These are phyloP conservation scores for Oncorhynchus keta DNA, from an alignment of 2,113 vertebrate genomes.

Conservation along the genomic window DNA sequence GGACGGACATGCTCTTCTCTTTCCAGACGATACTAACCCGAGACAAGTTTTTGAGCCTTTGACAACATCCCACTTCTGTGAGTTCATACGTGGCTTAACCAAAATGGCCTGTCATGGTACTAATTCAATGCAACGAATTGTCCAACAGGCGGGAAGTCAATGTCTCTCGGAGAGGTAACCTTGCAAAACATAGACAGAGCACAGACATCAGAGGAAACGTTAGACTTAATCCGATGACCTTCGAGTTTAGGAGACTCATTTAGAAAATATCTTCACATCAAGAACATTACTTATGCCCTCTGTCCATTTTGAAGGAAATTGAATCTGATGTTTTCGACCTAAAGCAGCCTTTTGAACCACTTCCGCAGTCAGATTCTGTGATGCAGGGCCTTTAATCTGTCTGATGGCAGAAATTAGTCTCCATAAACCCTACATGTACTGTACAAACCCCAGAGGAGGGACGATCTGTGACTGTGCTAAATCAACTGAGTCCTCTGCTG, in stretches of 20 bases:
- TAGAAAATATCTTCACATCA: background rate
- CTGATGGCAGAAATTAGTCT: slow-evolving; percentile 51
- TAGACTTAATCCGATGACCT: background rate
- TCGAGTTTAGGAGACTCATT: background rate
- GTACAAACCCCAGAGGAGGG: slow-evolving; percentile 52
- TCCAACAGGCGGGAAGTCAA: slow-evolving; percentile 1
- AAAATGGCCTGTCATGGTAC: slow-evolving; percentile 44
- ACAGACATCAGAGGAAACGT: background rate
- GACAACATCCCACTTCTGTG: slow-evolving; percentile 33
- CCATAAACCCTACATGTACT: slow-evolving; percentile 50
- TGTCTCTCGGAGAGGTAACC: background rate
- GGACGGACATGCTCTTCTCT: slow-evolving; percentile 55
- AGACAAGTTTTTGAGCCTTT: slow-evolving; percentile 58
- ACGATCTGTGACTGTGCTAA: slow-evolving; percentile 57
- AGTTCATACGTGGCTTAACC: slow-evolving; percentile 43
- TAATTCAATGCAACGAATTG: slow-evolving; percentile 55
- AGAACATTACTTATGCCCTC: background rate
- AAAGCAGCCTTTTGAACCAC: slow-evolving; percentile 26
- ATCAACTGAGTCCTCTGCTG: slow-evolving; percentile 59
- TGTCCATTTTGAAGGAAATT: slow-evolving; percentile 14
- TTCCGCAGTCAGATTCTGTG: slow-evolving; percentile 16
- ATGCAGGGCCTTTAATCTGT: slow-evolving; percentile 35
- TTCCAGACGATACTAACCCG: slow-evolving; percentile 52
- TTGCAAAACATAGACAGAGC: background rate
- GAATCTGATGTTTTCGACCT: background rate